A percentile compares a stretch with the other conserved stretches of the same genome.
Conservation (phyloP, 2,797 vertebrate genomes). For the Geotrypetes seraphini region DNA sequence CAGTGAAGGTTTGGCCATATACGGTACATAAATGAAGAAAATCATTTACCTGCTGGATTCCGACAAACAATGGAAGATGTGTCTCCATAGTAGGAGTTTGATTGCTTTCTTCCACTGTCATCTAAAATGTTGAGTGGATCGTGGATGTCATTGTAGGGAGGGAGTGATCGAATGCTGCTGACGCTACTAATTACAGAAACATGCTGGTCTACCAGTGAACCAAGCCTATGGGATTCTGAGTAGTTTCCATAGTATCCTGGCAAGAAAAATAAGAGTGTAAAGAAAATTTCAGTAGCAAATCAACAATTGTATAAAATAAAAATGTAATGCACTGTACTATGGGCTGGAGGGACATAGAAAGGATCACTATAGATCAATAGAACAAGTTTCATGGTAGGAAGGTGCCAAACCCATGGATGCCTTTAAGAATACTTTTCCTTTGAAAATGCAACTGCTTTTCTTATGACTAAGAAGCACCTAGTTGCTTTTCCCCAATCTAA, state of each 20-base stretch:
- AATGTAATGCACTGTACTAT: no score
- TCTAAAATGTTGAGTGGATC: conserved; percentile 92
- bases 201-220: conserved; percentile 86
- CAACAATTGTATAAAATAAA: no score
- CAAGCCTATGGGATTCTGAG: conserved; percentile 73
- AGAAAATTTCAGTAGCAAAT: not conserved
- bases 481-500: no score
- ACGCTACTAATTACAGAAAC: conserved; percentile 95
- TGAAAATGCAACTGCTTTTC: no score
- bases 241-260: conserved; percentile 81
- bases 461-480: no score
- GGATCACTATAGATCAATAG: no score
- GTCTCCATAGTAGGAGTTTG: conserved; percentile 64
- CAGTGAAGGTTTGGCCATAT: no score
- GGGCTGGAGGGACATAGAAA: no score
- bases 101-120: conserved; percentile 65
- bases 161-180: conserved; percentile 64
- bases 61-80: conserved; percentile 54
- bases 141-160: conserved; percentile 74
- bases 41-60: conserved; percentile 51
- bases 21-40: no score
- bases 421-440: no score
- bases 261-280: conserved; percentile 6
- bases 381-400: no score
- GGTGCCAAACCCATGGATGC: no score